Percentiles rank a stretch among this genome's conserved stretches.
Evolutionary conservation across 2,888 invertebrate species (phyloP).

Genomic region (Cheilosia pagana): DNA sequence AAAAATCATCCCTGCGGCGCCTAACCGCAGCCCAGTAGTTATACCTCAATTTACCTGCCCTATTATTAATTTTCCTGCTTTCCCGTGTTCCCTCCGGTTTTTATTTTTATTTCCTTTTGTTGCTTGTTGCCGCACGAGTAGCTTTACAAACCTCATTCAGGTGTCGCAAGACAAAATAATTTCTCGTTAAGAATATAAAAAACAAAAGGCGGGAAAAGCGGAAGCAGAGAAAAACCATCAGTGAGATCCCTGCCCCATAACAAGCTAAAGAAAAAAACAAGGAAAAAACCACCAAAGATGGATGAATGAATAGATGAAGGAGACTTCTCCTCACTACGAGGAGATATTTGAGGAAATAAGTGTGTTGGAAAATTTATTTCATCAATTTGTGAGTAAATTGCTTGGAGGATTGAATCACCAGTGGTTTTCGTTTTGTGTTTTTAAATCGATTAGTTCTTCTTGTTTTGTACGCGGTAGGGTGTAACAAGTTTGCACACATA

Average conservation of each 20-base stretch:
- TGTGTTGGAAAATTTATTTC: constrained; percentile 83
- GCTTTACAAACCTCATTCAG: constrained; percentile 61
- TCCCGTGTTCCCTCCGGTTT: neutral
- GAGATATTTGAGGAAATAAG: constrained; percentile 77
- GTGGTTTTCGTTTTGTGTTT: constrained; percentile 70
- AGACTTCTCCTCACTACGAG: constrained; percentile 5
- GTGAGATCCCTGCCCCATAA: constrained; percentile 45
- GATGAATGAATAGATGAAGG: constrained; percentile 40
- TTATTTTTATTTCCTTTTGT: neutral
- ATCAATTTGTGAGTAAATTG: constrained; percentile 83
- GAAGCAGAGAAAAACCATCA: constrained; percentile 11
- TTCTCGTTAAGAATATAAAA: constrained; percentile 39
- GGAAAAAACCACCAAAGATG: constrained; percentile 34
- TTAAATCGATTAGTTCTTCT: constrained; percentile 73
- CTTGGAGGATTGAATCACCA: constrained; percentile 80
- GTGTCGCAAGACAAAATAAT: constrained; percentile 62
- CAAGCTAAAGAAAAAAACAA: neutral
- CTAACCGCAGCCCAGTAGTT: constrained; percentile 1
- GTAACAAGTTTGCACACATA: too few relatives aligned
- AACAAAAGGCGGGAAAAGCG: constrained; percentile 43
- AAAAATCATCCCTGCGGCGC: too few relatives aligned
- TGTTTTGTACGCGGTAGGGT: too few relatives aligned
- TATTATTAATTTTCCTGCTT: constrained; percentile 55
- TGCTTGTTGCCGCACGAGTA: constrained; percentile 58
- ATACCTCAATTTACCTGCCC: constrained; percentile 32